These are phyloP conservation scores for Trimorus sp. DNA, from an alignment of 2,888 invertebrate species.

Conservation along the genomic window DNA sequence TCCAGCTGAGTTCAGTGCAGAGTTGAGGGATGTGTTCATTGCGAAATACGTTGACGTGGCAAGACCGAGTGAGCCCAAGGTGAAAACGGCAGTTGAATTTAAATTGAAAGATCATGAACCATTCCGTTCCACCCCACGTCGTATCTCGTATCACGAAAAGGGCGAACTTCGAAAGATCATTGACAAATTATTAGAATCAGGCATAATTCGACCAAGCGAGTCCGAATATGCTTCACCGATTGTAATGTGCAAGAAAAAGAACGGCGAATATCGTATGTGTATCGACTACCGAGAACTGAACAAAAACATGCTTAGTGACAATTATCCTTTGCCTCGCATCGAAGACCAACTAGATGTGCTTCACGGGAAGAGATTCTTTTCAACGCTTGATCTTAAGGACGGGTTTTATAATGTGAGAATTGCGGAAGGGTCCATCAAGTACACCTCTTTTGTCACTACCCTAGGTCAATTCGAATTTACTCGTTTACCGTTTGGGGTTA, in stretches of 20 bases:
- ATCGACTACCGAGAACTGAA: conserved; percentile 36
- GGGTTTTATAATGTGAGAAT: conserved; percentile 32
- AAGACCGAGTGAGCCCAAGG: too few relatives aligned
- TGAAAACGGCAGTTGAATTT: background rate
- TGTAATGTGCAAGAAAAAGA: conserved; percentile 16
- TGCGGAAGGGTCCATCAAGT: conserved; percentile 28
- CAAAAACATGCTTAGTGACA: conserved; percentile 23
- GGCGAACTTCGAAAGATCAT: too few relatives aligned
- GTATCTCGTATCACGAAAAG: conserved; percentile 1
- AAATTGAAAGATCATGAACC: background rate
- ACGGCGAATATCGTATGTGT: conserved; percentile 13
- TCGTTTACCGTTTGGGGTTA: conserved; percentile 31
- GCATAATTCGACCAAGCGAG: too few relatives aligned
- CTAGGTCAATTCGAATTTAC: conserved; percentile 37
- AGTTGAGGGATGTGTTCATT: too few relatives aligned
- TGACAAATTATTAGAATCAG: too few relatives aligned
- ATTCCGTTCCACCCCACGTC: background rate
- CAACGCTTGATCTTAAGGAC: conserved; percentile 32
- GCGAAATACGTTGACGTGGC: too few relatives aligned
- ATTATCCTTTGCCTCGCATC: conserved; percentile 34
- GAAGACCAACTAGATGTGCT: conserved; percentile 36
- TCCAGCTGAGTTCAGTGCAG: too few relatives aligned
- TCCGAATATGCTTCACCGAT: conserved; percentile 36
- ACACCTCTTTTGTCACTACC: conserved; percentile 26
- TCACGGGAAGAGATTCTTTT: conserved; percentile 14